Evolutionary conservation across 2,797 vertebrate genomes (phyloP), one percentile per base, ranked within the genome.

Genomic region (Manis pentadactyla): DNA sequence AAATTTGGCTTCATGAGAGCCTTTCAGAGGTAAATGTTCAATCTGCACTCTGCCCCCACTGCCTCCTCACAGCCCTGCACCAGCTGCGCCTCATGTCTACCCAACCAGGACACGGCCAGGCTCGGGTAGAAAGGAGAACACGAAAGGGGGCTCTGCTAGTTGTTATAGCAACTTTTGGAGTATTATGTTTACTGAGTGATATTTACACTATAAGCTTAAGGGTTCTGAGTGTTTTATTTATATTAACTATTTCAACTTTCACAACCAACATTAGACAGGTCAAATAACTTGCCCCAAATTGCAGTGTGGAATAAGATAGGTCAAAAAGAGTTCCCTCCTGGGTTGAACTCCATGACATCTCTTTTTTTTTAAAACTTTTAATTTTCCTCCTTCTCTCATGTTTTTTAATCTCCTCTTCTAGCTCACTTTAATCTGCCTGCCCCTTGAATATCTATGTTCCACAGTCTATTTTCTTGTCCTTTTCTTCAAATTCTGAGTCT

Each of bases 41-140:
- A 4, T 51, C 39, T 21, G n/a, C 11, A 8, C n/a, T 63, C 7
- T 2, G 1, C 1, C 10, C 7, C 42, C 11, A 2, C 42, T 7
- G 7, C 42, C 42, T 46, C 42, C 42, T 8, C 42, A 29, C 9
- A 34, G 25, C 31, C 25, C 3, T 34, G 17, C 14, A 46, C n/a
- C 23, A 55, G 31, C 34, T 53, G 81, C 15, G 14, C n/a, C 19
- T 9, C 27, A 14, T 3, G 8, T 11, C 27, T 18, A 4, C 34
- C 68, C 13, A 18, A 46, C 12, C 21, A 53, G 57, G 39, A 15
- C 19, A 13, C 4, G 14, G 2, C n/a, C 13, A 17, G 11, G 3
- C 13, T 63, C 29, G 37, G 17, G 5, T 17, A n/a, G 18, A 11
- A 49, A 42, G 25, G 25, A 55, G n/a, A 15, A 1, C 5, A 3